Evolutionary conservation across 2,888 invertebrate genomes (phyloP).

Genomic region (Bugula neritina): DNA sequence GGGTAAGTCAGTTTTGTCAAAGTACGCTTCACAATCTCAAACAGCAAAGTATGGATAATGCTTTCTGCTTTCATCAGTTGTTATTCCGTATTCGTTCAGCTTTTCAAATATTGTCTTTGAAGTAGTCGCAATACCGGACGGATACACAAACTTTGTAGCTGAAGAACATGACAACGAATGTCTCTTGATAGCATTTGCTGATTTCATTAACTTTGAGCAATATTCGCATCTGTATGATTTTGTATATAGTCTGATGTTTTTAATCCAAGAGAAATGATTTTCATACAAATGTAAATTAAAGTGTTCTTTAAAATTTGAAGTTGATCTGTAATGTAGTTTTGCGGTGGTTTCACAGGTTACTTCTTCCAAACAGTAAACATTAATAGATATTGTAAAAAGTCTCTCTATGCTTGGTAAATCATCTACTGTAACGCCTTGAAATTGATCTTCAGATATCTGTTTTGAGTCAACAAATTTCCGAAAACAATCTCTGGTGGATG

Average conservation of each 20-base stretch:
- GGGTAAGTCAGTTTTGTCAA: neutral
- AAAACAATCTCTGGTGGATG: neutral
- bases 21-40: conserved; percentile 13
- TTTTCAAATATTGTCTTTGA: conserved; percentile 6
- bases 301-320: neutral
- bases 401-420: neutral
- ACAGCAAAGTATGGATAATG: conserved; percentile 21
- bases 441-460: neutral
- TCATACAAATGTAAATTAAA: conserved; percentile 9
- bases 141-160: neutral
- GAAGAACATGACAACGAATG: neutral
- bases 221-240: conserved; percentile 1
- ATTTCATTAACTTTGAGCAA: neutral
- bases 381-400: neutral
- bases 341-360: neutral
- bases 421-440: neutral
- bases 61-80: neutral
- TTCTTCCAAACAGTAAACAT: neutral
- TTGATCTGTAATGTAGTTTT: neutral
- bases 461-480: neutral
- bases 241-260: neutral
- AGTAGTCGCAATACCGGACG: neutral
- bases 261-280: conserved; percentile 10
- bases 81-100: neutral
- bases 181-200: neutral